Base-by-base conservation (phyloP, 1,140 invertebrate species). In the Andricus grossulariae region DNA sequence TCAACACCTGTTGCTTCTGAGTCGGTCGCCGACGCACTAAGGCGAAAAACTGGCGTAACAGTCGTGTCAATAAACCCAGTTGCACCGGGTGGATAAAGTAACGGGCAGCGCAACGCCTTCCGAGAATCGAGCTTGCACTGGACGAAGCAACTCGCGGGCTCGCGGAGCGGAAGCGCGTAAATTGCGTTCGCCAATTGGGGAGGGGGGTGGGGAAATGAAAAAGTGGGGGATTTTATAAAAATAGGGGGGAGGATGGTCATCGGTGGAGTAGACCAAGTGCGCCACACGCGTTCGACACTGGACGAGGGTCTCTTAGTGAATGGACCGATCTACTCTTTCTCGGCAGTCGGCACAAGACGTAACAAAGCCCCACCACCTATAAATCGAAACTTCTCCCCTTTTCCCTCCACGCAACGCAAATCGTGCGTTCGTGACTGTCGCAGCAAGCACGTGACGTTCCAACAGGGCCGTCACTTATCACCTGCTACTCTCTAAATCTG, bases 381-480 rank as follows among this genome's bases (percentile, higher is more conserved):
- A 84, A 80, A 82, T 82, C 80, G 83, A 80, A 79, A 79, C 77
- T 82, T 82, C 79, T 3, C 60, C 2, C 57, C 77, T 80, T 78
- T 79, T 80, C 79, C 77, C 77, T 71, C 57, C 45, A 50, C 71
- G 70, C 25, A 79, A 80, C 83, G 77, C 83, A 84, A 80, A 84
- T 82, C 80, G 83, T 82, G 83, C 81, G 83, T 82, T 84, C 81
- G 81, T 84, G 83, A 82, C 78, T 84, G 83, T 77, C 81, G 79
- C 83, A 78, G 76, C 72, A 73, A 76, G 75, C 82, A 80, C 80
- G 80, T 79, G 83, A 80, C 75, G 79, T 84, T 82, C 80, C 80
- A 77, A 80, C 74, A 76, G 57, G 75, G 50, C 51, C 60, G 50
- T 50, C 51, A 57, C 72, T 76, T 52, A 45, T 11, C 39, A 45